Base-by-base conservation (phyloP, 2,888 invertebrate species). In the Polyommatus icarus region DNA sequence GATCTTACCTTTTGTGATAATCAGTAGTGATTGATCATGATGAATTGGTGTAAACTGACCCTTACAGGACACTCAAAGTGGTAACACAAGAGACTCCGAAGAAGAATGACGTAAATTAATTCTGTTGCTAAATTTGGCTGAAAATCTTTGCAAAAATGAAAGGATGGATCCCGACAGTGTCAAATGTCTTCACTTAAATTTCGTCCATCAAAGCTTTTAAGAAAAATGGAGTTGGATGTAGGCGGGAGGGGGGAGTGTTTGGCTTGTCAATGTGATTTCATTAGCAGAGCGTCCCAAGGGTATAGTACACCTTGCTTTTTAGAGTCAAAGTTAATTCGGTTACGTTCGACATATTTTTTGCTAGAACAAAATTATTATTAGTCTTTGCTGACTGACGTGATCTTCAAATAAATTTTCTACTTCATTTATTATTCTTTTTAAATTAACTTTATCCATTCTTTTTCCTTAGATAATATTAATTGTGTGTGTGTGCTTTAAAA, bases 111-210 rank as follows among this genome's bases (percentile, higher is more conserved):
- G 29, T 67, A 67, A 67, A 32, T 67, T 18, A 32, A 67, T 67
- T 67, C 24, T 67, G 29, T 67, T 67, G 29, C 67, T 67, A 67
- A 67, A 67, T 67, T 67, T 32, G 67, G 67, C 24, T 29, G 67
- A 67, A 67, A 67, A 67, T 67, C 67, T 67, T 67, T 32, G 29
- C 67, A 32, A 67, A 67, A 67, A 67, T 67, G 67, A 67, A 67
- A 67, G 67, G 67, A 67, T 67, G 67, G 67, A 67, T 67, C 67
- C 29, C 67, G 67, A 67, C 67, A 67, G 67, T 67, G 29, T 67
- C 67, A 67, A 67, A 67, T 67, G 29, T 67, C 67, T 67, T 67
- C 67, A 67, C 67, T 67, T 67, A 67, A 67, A 67, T 67, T 67
- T 67, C 29, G 67, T 67, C 67, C 67, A 32, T 67, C 67, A 67